Percentiles rank a stretch among this genome's conserved stretches.
Conservation (phyloP, 2,797 vertebrate species). For the Iguana delicatissima region DNA sequence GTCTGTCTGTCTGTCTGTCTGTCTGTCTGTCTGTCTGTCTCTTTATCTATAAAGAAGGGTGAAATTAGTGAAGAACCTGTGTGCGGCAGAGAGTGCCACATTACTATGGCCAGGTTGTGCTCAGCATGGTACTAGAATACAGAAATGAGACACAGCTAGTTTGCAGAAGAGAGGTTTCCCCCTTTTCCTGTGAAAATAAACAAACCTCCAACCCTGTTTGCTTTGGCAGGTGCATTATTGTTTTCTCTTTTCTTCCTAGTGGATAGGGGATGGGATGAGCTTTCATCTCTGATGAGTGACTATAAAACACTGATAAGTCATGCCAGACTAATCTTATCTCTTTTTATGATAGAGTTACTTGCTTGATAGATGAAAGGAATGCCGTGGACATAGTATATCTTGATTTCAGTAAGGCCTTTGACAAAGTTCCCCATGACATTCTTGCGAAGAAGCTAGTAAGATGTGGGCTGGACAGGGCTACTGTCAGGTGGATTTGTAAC, state of each 20-base stretch:
- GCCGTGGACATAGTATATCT: no score
- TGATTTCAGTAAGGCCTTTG: no score
- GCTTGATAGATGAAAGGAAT: no score
- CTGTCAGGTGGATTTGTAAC: no score
- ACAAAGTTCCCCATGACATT: no score
- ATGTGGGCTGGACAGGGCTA: no score
- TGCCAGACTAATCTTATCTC: no score
- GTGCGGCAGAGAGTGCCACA: not conserved
- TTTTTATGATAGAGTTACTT: no score
- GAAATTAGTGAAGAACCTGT: not conserved
- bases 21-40: no score
- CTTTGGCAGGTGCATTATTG: not conserved
- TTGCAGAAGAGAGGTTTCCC: not conserved
- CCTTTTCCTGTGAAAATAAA: not conserved
- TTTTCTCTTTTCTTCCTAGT: not conserved
- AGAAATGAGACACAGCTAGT: constrained; percentile 1
- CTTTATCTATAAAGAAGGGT: no score
- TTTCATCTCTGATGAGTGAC: not conserved
- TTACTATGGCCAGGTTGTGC: not conserved
- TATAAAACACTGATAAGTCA: not conserved
- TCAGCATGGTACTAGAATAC: not conserved
- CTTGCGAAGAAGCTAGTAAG: no score
- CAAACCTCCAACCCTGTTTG: not conserved
- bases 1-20: no score
- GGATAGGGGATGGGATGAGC: not conserved